A percentile compares a stretch with the other conserved stretches of the same genome.
Conservation (phyloP, 2,888 invertebrate species). For the Diogma glabrata region DNA sequence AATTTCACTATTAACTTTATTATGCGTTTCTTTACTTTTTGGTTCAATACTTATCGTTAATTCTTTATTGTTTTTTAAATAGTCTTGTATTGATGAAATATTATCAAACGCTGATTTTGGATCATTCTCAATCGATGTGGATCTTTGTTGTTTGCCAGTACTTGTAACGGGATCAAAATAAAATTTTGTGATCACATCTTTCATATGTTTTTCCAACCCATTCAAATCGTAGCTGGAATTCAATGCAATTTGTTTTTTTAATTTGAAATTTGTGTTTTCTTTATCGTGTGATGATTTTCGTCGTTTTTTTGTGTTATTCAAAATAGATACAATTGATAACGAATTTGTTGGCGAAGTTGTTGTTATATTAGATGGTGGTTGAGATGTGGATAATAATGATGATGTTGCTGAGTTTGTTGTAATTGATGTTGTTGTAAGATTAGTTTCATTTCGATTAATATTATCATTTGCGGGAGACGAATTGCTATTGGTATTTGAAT, state of each 20-base stretch:
- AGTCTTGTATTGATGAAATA: conserved; percentile 22
- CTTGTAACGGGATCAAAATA: not conserved
- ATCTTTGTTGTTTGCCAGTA: not conserved
- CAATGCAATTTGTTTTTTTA: conserved; percentile 10
- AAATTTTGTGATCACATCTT: conserved; percentile 6
- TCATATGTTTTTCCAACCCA: conserved; percentile 2
- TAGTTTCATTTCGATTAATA: conserved; percentile 2
- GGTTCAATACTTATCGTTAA: conserved; percentile 30
- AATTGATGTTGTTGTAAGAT: not conserved
- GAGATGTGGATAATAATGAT: no score
- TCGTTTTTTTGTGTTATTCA: conserved; percentile 11
- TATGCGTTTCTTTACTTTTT: conserved; percentile 17
- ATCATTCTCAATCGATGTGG: conserved; percentile 29
- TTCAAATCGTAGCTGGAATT: no score
- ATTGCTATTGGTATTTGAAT: conserved; percentile 13
- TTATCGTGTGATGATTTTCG: conserved; percentile 14
- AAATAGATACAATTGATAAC: not conserved
- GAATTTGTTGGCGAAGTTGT: not conserved
- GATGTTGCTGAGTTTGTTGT: no score
- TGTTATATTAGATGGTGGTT: not conserved
- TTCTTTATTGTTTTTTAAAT: conserved; percentile 35
- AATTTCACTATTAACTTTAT: not conserved
- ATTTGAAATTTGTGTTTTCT: conserved; percentile 13
- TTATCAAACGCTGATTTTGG: conserved; percentile 25
- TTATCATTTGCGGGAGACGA: conserved; percentile 15